Base-by-base conservation (phyloP, 1,140 invertebrate species). In the Papilio polyxenes region DNA sequence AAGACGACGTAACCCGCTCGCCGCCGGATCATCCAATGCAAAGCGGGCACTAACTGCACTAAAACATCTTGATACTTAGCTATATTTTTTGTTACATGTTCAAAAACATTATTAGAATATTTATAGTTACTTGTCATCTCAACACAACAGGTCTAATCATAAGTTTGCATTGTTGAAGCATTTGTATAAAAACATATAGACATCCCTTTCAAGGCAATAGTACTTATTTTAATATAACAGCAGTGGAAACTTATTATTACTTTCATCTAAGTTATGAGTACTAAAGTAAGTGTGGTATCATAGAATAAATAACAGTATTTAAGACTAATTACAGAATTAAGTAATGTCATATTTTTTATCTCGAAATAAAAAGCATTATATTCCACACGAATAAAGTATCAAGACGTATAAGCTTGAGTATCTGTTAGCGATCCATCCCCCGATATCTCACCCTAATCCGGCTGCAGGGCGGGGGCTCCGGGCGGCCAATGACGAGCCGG, bases 391-490 rank as follows among this genome's bases (percentile, higher is more conserved):
- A 65, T 6, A 72, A 87, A 90, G 59, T 87, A 90, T 89, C 90
- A 92, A 92, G 76, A 87, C 76, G 8, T 8, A 69, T 83, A 31
- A 44, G 44, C 48, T 20, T 62, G 31, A 49, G 81, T 83, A 85
- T 80, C 81, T 81, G 20, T 78, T 6, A 59, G 31, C 76, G 53
- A 78, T 78, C 51, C 53, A 82, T 74, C 77, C 85, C 87, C 86
- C 86, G 72, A 83, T 72, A 85, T 85, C 85, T 83, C 84, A 87
- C 87, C 89, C 89, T 92, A 88, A 91, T 91, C 91, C 88, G 31
- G 72, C 48, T 81, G 75, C 75, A 89, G 89, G 87, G 91, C 86
- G 86, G 85, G 69, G 75, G 84, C 40, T 15, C 23, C 31, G 15
- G 13, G 75, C 84, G 49, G 75, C 92, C 90, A 93, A 92, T 92